phyloP scores from a whole-genome alignment of 1,140 invertebrate species.

The Neodiprion fabricii region DNA sequence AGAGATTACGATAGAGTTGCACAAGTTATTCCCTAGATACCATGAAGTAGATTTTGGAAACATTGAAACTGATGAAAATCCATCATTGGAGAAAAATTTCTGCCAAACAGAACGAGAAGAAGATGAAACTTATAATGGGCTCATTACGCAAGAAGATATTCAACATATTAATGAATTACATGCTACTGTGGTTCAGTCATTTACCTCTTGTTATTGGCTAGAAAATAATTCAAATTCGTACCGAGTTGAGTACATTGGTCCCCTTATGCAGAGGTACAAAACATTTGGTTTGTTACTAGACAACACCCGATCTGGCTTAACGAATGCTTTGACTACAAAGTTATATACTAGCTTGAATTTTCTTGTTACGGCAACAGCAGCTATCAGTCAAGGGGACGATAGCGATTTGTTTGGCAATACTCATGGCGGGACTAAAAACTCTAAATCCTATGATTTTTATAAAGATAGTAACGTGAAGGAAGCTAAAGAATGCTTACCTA shows the following conservation, averaged over 20 bases:
- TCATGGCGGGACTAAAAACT: conserved; percentile 29
- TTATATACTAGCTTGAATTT: conserved; percentile 65
- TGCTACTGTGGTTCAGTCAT: conserved; percentile 64
- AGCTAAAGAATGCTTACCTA: conserved; percentile 72
- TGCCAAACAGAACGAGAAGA: conserved; percentile 32
- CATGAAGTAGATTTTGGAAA: conserved; percentile 74
- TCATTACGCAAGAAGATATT: conserved; percentile 67
- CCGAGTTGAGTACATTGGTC: conserved; percentile 57
- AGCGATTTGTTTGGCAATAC: background rate
- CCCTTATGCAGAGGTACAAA: conserved; percentile 67
- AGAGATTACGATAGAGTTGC: conserved; percentile 73
- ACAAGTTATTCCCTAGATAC: conserved; percentile 79
- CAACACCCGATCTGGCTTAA: conserved; percentile 58
- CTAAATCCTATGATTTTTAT: conserved; percentile 80
- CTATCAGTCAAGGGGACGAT: conserved; percentile 16
- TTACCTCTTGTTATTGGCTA: conserved; percentile 68
- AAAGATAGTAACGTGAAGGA: conserved; percentile 82
- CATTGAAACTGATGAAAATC: conserved; percentile 47
- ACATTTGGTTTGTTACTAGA: conserved; percentile 63
- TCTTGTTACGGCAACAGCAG: conserved; percentile 41
- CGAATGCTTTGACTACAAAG: conserved; percentile 60
- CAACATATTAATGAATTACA: conserved; percentile 66
- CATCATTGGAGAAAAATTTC: conserved; percentile 49
- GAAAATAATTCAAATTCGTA: conserved; percentile 42
- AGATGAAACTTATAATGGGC: conserved; percentile 27